Evolutionary conservation across 2,113 vertebrate genomes (phyloP), one percentile per base, ranked within the genome.

Genomic region (Lates calcarifer): DNA sequence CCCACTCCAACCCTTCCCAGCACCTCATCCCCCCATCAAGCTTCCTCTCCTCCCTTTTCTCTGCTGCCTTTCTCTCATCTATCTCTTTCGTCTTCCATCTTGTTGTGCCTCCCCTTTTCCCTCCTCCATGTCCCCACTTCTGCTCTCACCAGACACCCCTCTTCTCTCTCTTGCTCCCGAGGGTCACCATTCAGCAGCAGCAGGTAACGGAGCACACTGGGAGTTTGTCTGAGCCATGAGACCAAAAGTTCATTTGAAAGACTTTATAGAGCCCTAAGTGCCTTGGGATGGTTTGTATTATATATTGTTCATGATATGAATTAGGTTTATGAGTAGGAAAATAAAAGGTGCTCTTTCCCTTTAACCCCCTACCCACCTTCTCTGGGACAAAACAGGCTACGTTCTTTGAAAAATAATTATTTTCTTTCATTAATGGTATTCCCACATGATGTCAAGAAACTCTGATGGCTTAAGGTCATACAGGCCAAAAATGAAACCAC

Each of bases 1-100:
- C n/a, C n/a, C n/a, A n/a, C n/a, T n/a, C n/a, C n/a, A n/a, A n/a
- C n/a, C n/a, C n/a, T n/a, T n/a, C n/a, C n/a, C n/a, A n/a, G n/a
- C n/a, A n/a, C n/a, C n/a, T n/a, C n/a, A n/a, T n/a, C 28, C 53
- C 64, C 70, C 69, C 51, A n/a, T 69, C 58, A 43, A 26, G 63
- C 33, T n/a, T 53, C 8, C 75, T 33, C 51, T 70, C 67, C 69
- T 39, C 15, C 22, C 22, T 71, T 79, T 71, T 73, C 64, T 79
- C 26, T 22, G 24, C 13, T 8, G 5, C 29, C 47, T 77, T 64
- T 65, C 66, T 67, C 55, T 58, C 51, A 8, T 89, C 73, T 78
- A 74, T 84, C 41, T 77, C 77, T 75, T 86, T 84, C 72, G 82
- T 90, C 74, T 79, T 6, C 14, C 66, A 53, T 73, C 62, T 73